A percentile compares a stretch with the other conserved stretches of the same genome.
Conservation (phyloP, 2,113 vertebrate genomes). For the Scomber colias region DNA sequence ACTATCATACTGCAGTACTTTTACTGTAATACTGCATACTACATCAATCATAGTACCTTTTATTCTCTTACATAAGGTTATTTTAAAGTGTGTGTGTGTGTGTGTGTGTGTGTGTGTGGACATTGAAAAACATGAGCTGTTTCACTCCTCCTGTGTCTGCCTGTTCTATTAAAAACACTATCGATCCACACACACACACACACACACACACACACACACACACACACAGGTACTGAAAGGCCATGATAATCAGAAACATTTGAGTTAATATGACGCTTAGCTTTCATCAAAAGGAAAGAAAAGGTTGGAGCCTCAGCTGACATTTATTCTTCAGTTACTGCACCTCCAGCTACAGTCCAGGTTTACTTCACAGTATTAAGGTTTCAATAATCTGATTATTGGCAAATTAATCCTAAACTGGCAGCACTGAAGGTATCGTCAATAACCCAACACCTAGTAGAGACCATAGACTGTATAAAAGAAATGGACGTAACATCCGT, state of each 20-base stretch:
- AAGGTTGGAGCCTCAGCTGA: slow-evolving; percentile 66
- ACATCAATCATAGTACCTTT: too few relatives aligned
- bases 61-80: too few relatives aligned
- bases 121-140: slow-evolving; percentile 74
- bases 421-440: too few relatives aligned
- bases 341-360: too few relatives aligned
- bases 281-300: slow-evolving; percentile 69
- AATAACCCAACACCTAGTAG: too few relatives aligned
- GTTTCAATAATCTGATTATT: too few relatives aligned
- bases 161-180: slow-evolving; percentile 80
- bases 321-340: slow-evolving; percentile 56
- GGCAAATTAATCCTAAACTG: too few relatives aligned
- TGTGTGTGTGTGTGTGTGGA: slow-evolving; percentile 17
- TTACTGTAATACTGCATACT: too few relatives aligned
- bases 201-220: slow-evolving; percentile 32
- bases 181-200: slow-evolving; percentile 64
- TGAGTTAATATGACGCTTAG: slow-evolving; percentile 72
- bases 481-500: too few relatives aligned
- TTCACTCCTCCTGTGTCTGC: slow-evolving; percentile 48
- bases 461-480: too few relatives aligned
- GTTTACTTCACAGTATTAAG: too few relatives aligned
- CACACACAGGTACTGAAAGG: slow-evolving; percentile 54
- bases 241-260: slow-evolving; percentile 72
- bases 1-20: too few relatives aligned
- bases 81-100: neutral